phyloP scores from a whole-genome alignment of 2,113 vertebrate species.

The Passer domesticus region DNA sequence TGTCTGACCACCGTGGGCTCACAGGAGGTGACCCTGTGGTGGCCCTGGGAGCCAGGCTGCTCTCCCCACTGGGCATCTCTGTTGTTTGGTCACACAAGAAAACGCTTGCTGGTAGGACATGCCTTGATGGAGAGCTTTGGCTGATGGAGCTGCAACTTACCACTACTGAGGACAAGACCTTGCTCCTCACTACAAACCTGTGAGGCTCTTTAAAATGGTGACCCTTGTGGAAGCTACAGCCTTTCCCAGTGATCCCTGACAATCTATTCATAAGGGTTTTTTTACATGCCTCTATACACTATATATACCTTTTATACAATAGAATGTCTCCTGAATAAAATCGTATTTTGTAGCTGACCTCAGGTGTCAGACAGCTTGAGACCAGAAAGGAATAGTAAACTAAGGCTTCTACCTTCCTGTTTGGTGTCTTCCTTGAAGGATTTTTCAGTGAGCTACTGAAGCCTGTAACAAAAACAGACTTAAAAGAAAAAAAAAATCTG shows the following conservation, averaged over 20 bases:
- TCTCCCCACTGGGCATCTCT: background rate
- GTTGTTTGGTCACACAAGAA: background rate
- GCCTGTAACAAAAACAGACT: constrained; percentile 3
- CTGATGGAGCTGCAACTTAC: background rate
- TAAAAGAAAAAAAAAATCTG: background rate
- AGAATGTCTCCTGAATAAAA: background rate
- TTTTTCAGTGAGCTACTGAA: constrained; percentile 9
- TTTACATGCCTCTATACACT: background rate
- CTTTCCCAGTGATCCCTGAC: background rate
- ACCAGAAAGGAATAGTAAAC: background rate
- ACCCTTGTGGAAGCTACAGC: background rate
- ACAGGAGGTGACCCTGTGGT: background rate
- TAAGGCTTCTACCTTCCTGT: background rate
- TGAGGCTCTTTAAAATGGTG: background rate
- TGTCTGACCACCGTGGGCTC: background rate
- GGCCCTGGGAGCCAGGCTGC: background rate
- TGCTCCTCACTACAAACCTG: background rate
- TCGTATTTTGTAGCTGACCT: background rate
- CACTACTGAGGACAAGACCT: background rate
- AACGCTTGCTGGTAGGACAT: background rate
- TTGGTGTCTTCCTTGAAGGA: background rate
- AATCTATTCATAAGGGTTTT: background rate
- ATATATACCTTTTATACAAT: background rate
- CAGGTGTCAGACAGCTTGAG: background rate
- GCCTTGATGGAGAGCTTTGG: background rate